Evolutionary conservation across 2,888 invertebrate genomes (phyloP).

Genomic region (Trissolcus brochymenae): DNA sequence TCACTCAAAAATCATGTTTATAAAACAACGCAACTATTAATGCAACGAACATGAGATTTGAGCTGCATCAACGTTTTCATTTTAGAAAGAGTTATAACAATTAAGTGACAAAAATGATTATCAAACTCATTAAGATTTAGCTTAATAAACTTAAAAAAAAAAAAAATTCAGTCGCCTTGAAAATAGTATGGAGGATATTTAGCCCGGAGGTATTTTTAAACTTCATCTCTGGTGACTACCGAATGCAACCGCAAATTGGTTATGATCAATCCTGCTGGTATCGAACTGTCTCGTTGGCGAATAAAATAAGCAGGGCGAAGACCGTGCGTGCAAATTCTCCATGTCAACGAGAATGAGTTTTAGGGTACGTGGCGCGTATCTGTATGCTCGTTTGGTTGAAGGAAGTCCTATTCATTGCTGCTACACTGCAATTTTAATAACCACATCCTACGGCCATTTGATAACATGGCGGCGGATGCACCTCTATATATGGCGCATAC

Average conservation of each 20-base stretch:
- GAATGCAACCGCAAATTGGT: conserved; percentile 12
- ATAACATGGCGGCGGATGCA: conserved; percentile 69
- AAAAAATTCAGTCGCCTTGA: conserved; percentile 2
- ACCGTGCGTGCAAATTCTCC: conserved; percentile 62
- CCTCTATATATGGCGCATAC: conserved; percentile 53
- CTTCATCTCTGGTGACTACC: background rate
- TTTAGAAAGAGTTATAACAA: no score
- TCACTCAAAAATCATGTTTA: no score
- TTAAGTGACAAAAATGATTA: no score
- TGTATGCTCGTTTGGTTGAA: conserved; percentile 59
- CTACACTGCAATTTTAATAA: conserved; percentile 73
- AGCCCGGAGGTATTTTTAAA: background rate
- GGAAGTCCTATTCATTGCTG: conserved; percentile 69
- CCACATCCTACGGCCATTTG: conserved; percentile 71
- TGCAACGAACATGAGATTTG: no score
- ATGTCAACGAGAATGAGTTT: conserved; percentile 65
- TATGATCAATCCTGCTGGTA: background rate
- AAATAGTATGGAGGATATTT: background rate
- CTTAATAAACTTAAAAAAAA: no score
- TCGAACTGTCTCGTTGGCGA: conserved; percentile 60
- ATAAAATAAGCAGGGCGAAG: conserved; percentile 35
- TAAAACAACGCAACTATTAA: no score
- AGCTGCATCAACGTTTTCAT: no score
- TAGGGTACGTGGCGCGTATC: conserved; percentile 67
- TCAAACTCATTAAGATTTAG: no score